Percentiles rank a stretch among this genome's conserved stretches.
These are phyloP conservation scores for Rhamphomyia laevipes DNA, from an alignment of 2,888 invertebrate genomes.

Conservation along the genomic window DNA sequence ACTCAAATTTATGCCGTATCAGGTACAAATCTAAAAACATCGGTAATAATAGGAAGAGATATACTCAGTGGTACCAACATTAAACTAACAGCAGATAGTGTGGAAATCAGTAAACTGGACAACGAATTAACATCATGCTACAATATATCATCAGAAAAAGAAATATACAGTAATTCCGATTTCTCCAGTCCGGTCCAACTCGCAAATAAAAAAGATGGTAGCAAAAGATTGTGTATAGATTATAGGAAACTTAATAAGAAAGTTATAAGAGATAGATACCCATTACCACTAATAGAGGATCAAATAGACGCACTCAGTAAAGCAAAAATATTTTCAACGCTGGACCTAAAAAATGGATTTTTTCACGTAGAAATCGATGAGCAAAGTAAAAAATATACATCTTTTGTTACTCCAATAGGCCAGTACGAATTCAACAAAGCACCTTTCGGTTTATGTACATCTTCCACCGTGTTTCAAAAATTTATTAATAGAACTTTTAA, in stretches of 20 bases:
- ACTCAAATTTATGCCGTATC: no score
- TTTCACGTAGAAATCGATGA: constrained; percentile 25
- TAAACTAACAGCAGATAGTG: no score
- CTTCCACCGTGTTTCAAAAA: constrained; percentile 21
- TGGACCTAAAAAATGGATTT: constrained; percentile 25
- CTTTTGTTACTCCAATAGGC: constrained; percentile 24
- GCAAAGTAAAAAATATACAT: constrained; percentile 20
- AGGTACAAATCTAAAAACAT: no score
- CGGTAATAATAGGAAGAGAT: no score
- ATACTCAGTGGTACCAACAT: no score
- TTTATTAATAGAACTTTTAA: constrained; percentile 17
- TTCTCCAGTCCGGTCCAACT: constrained; percentile 16
- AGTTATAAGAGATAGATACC: constrained; percentile 18
- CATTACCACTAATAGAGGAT: constrained; percentile 23
- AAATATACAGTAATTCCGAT: constrained; percentile 12
- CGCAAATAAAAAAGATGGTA: constrained; percentile 14
- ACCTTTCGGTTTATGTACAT: constrained; percentile 31
- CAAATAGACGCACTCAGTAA: constrained; percentile 21
- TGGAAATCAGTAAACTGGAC: no score
- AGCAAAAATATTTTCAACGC: constrained; percentile 20
- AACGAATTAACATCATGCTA: no score
- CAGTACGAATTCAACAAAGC: constrained; percentile 22
- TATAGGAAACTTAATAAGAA: constrained; percentile 15
- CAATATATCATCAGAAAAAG: constrained; percentile 6
- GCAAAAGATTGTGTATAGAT: constrained; percentile 19